Conservation (phyloP, 2,888 invertebrate species). For the Sesia apiformis region DNA sequence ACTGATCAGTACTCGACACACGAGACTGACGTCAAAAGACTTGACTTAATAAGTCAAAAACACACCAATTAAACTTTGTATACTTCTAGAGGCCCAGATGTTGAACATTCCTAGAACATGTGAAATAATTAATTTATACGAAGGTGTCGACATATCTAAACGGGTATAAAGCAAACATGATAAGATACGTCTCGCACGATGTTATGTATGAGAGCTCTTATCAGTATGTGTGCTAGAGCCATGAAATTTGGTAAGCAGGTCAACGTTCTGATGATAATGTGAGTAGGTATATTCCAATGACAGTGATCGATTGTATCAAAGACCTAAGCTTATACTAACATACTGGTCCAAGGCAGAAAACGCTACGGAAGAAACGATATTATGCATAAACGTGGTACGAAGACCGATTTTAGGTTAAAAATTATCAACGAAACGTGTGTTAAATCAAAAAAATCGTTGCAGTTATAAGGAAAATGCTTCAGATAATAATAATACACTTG, state of each 20-base stretch:
- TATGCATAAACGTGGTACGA: no score
- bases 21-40: no score
- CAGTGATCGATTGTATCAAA: conserved; percentile 66
- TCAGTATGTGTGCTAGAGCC: conserved; percentile 46
- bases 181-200: conserved; percentile 29
- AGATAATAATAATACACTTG: no score
- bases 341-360: conserved; percentile 39
- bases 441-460: no score
- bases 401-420: no score
- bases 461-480: no score
- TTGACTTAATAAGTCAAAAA: no score
- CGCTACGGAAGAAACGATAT: no score
- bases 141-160: not conserved
- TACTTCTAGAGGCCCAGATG: no score
- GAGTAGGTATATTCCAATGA: conserved; percentile 41
- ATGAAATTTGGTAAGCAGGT: conserved; percentile 51
- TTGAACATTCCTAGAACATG: not conserved
- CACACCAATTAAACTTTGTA: no score
- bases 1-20: no score
- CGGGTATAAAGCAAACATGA: conserved; percentile 49
- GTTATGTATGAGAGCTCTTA: conserved; percentile 37
- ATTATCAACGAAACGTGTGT: no score
- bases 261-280: conserved; percentile 60
- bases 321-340: conserved; percentile 61
- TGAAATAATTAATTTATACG: not conserved